Evolutionary conservation across 2,888 invertebrate genomes (phyloP).

Genomic region (Dexiosoma caninum): DNA sequence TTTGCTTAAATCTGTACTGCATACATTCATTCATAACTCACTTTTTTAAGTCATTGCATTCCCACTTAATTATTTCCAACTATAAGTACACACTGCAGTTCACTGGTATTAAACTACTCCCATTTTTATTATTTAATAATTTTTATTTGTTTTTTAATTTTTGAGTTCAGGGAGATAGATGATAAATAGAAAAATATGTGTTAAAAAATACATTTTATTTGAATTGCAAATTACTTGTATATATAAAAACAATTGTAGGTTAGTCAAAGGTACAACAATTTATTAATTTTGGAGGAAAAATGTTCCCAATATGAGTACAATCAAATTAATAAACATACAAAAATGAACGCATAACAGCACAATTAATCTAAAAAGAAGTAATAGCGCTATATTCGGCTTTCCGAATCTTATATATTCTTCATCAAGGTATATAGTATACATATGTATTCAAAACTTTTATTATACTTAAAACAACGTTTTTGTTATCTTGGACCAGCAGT

Average conservation of each 20-base stretch:
- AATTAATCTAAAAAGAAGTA: no score
- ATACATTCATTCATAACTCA: conserved; percentile 26
- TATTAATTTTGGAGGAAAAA: no score
- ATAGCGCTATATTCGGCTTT: no score
- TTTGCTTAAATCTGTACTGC: not conserved
- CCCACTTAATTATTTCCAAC: not conserved
- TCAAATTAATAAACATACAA: no score
- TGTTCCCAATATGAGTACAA: no score
- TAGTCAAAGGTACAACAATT: no score
- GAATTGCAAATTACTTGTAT: not conserved
- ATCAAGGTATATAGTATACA: no score
- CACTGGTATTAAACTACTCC: conserved; percentile 4
- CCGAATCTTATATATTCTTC: no score
- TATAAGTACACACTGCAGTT: not conserved
- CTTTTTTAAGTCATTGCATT: conserved; percentile 10
- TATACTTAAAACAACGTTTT: no score
- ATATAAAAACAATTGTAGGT: not conserved
- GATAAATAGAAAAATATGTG: conserved; percentile 37
- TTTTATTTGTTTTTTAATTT: conserved; percentile 8
- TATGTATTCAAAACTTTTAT: no score
- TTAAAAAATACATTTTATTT: not conserved
- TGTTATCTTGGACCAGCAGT: no score
- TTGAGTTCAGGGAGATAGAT: conserved; percentile 60
- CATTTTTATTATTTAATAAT: conserved; percentile 31
- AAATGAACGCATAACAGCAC: no score